These are phyloP conservation scores for Tapirus indicus DNA, from an alignment of 2,797 vertebrate genomes.

Conservation along the genomic window DNA sequence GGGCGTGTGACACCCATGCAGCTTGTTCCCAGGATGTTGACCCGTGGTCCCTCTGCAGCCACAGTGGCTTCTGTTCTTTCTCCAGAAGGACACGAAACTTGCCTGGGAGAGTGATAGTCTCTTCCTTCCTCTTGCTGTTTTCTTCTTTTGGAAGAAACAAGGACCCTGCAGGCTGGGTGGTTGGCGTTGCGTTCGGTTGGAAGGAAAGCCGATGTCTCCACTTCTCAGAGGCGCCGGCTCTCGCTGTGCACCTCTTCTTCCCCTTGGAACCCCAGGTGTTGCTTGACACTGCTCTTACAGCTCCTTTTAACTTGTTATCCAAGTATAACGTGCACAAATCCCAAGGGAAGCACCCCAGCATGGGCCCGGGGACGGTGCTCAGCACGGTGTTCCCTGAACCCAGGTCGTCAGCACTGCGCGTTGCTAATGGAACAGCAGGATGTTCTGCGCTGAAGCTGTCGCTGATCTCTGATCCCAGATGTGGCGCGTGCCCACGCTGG, in stretches of 20 bases:
- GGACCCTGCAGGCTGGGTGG: neutral
- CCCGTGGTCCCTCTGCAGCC: rapidly evolving
- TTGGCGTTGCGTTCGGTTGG: neutral
- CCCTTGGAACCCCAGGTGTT: too few species aligned
- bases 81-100: rapidly evolving
- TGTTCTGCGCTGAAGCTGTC: rapidly evolving
- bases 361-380: rapidly evolving
- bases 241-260: rapidly evolving
- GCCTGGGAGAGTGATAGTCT: rapidly evolving
- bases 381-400: rapidly evolving
- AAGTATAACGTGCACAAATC: rapidly evolving
- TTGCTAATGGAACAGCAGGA: too few species aligned
- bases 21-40: neutral
- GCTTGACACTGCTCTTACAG: rapidly evolving
- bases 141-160: neutral
- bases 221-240: rapidly evolving
- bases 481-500: neutral
- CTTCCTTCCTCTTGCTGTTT: neutral
- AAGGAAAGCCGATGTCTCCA: neutral
- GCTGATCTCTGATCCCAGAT: too few species aligned
- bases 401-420: rapidly evolving
- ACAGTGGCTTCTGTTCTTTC: rapidly evolving
- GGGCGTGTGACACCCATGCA: rapidly evolving
- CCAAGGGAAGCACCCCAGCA: rapidly evolving
- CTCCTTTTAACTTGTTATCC: too few species aligned